Percentiles rank a stretch among this genome's conserved stretches.
Conservation (phyloP, 2,113 vertebrate genomes). For the Chaetorhynchus papuensis region DNA sequence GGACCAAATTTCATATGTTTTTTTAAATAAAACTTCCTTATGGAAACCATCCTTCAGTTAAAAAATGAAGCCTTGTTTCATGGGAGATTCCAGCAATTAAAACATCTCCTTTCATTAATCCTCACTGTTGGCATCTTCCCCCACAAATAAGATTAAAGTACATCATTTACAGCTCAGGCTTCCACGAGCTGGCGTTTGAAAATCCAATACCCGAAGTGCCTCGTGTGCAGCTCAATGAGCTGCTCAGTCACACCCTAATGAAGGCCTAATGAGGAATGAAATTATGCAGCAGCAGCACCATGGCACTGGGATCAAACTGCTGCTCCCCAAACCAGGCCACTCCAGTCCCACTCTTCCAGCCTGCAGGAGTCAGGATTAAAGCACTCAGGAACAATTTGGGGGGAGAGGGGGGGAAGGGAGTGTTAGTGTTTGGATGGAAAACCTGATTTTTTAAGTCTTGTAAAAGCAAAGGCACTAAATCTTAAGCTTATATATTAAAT, state of each 20-base stretch:
- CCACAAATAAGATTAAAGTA: slow-evolving; percentile 31
- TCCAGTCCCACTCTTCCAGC: not conserved
- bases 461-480: slow-evolving; percentile 56
- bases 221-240: not conserved
- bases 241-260: not conserved
- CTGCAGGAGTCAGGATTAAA: slow-evolving; percentile 68
- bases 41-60: not conserved
- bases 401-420: not conserved
- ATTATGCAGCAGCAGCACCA: not conserved
- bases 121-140: not conserved
- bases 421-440: not conserved
- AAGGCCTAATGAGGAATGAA: not conserved
- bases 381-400: slow-evolving; percentile 40
- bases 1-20: not conserved
- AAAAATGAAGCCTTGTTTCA: not conserved
- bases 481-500: slow-evolving; percentile 19
- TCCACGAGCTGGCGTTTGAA: not conserved
- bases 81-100: not conserved
- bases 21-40: not conserved
- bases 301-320: not conserved
- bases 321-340: not conserved
- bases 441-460: slow-evolving; percentile 7
- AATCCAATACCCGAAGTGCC: not conserved
- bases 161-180: slow-evolving; percentile 11
- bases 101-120: not conserved